Percentiles rank a stretch among this genome's conserved stretches.
Conservation (phyloP, 2,113 vertebrate species). For the Capricornis sumatraensis region DNA sequence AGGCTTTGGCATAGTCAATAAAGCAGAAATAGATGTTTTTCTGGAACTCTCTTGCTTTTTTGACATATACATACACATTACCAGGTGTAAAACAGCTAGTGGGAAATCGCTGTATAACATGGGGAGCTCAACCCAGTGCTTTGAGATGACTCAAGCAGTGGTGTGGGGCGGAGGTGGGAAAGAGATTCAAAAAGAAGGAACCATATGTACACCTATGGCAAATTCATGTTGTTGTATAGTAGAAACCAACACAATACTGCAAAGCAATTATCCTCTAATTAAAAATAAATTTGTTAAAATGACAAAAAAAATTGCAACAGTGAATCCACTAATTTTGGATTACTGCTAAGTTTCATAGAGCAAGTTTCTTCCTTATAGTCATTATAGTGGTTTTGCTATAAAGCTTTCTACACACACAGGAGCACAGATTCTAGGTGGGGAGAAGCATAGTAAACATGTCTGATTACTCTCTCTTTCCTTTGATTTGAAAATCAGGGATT, state of each 20-base stretch:
- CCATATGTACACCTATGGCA: background rate
- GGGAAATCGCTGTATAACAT: background rate
- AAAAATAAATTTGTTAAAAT: background rate
- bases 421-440: background rate
- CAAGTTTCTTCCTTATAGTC: background rate
- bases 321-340: background rate
- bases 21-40: too few species aligned
- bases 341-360: background rate
- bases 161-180: rapidly evolving
- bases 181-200: background rate
- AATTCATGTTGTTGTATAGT: too few species aligned
- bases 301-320: background rate
- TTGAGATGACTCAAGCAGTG: background rate
- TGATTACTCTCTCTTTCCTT: background rate
- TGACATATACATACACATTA: background rate
- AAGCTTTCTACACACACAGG: background rate
- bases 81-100: background rate
- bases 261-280: background rate
- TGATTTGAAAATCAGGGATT: background rate
- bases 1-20: too few species aligned
- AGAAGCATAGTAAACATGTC: background rate
- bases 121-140: background rate
- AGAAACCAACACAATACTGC: background rate
- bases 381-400: background rate
- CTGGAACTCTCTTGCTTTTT: too few species aligned